Evolutionary conservation across 2,797 vertebrate genomes (phyloP).

Genomic region (Lycodopsis pacificus): DNA sequence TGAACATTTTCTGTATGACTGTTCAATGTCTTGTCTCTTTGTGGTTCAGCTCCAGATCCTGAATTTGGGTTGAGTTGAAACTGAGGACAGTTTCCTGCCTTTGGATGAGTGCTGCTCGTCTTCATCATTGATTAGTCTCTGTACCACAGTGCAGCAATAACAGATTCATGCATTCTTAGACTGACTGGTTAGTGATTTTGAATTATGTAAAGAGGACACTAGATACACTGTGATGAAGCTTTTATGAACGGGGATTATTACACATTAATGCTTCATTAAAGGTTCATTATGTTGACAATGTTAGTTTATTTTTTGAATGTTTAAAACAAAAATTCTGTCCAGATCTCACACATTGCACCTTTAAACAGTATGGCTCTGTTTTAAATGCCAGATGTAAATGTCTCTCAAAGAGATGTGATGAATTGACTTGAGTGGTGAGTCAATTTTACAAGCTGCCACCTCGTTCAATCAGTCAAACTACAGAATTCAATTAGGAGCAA

Average conservation of each 20-base stretch:
- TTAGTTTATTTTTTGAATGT: not conserved
- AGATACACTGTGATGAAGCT: conserved; percentile 8
- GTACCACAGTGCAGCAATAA: conserved; percentile 21
- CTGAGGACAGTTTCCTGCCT: not conserved
- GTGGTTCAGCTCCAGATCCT: not conserved
- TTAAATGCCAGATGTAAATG: conserved; percentile 11
- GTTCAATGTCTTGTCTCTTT: not conserved
- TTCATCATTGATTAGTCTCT: conserved; percentile 28
- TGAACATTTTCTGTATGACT: not conserved
- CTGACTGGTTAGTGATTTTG: conserved; percentile 9
- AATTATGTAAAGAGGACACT: conserved; percentile 19
- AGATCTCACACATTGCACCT: not conserved
- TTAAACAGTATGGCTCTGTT: not conserved
- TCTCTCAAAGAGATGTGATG: conserved; percentile 19
- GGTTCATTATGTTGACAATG: not conserved
- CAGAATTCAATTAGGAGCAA: conserved; percentile 28
- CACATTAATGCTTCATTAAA: conserved; percentile 23
- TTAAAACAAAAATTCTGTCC: not conserved
- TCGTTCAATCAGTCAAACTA: conserved; percentile 9
- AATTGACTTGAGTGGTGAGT: conserved; percentile 34
- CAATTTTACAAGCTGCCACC: conserved; percentile 38
- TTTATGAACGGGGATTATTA: conserved; percentile 24
- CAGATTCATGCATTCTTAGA: not conserved
- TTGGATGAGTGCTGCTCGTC: conserved; percentile 14
- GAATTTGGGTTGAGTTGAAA: conserved; percentile 3